These are phyloP conservation scores for Theonella swinhoei DNA, from an alignment of 37 sponge, comb jelly and placozoan species.

Conservation along the genomic window DNA sequence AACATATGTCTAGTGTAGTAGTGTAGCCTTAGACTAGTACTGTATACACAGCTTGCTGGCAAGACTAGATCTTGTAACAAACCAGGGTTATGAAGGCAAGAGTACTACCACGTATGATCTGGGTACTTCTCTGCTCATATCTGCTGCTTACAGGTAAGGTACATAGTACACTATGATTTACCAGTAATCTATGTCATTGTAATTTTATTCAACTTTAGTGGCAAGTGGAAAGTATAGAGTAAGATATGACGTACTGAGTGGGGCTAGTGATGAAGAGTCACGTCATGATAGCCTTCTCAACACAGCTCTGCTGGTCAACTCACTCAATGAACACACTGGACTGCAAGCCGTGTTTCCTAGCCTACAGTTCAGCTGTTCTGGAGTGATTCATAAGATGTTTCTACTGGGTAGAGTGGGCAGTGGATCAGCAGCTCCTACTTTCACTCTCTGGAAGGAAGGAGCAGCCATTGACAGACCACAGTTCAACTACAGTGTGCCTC, in stretches of 20 bases:
- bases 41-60: no score
- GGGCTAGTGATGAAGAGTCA: neutral
- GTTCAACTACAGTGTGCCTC: neutral
- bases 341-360: neutral
- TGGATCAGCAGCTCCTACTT: neutral
- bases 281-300: neutral
- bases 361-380: neutral
- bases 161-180: no score
- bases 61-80: no score
- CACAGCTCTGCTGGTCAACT: neutral
- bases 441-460: neutral
- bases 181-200: no score
- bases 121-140: no score
- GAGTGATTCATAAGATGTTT: neutral
- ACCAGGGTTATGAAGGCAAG: no score
- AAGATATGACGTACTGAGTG: neutral
- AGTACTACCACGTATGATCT: no score
- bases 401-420: neutral
- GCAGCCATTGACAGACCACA: neutral
- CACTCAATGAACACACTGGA: neutral
- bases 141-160: no score
- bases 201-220: no score
- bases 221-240: neutral
- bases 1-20: no score
- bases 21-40: no score